Base-by-base conservation (phyloP, 2,797 vertebrate genomes). In the Podarcis lilfordi region DNA sequence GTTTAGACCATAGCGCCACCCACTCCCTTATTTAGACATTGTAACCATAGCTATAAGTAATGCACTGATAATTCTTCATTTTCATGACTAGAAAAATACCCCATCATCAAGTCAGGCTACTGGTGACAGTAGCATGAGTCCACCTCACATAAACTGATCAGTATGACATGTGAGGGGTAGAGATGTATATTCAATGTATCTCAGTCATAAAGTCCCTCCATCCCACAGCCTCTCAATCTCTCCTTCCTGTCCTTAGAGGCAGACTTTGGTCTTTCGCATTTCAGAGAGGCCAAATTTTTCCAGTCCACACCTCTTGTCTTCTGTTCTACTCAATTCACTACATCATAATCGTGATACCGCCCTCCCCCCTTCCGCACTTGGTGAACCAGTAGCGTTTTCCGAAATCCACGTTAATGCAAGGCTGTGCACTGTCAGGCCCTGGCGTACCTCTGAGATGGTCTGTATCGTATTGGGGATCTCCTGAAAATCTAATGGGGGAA, bases 71-170 rank as follows among this genome's bases (percentile, higher is more conserved):
- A 43, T 68, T 82, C 64, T 68, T 43, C 64, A 43, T 82, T 68
- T 68, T 82, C 61, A 82, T 82, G 25, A 35, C 64, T 35, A 3
- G 27, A 40, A 80, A 6, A 10, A 21, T 64, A 81, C 40, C 59
- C 35, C 82, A 59, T 59, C 86, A 27, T 32, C 32, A 32, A 8
- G 82, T 81, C 86, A 40, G 71, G 55, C 88, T 86, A 89, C 0
- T 0, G 86, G 15, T 5, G 84, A 19, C 72, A 76, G 71, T 71
- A 88, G 76, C 86, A 89, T 89, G 71, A 91, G 85, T 82, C 90
- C 45, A 11, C 86, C 29, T 35, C 64, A 82, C 17, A 43, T 83
- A 77, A 86, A 68, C 80, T 68, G 40, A 19, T 3, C 25, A 43
- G 27, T 11, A 66, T 11, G 80, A 80, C 21, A 84, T 88, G 66